Conservation (phyloP, 37 sponge, comb jelly and placozoan genomes). For the Dysidea cf. avara region DNA sequence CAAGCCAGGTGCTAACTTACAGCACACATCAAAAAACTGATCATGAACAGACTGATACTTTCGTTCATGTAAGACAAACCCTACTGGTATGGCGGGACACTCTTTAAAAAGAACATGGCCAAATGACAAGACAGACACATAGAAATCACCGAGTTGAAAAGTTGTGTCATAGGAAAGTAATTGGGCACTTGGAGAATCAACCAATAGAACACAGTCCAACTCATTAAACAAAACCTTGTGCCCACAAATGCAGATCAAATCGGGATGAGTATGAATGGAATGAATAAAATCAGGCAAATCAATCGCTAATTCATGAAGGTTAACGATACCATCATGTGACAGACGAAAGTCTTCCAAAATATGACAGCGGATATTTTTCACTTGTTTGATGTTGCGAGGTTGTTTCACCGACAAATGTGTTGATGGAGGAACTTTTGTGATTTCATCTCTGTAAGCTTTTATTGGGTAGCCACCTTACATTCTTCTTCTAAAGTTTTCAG, state of each 20-base stretch:
- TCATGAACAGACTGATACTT: constrained; percentile 12
- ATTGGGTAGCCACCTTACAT: constrained; percentile 19
- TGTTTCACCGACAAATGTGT: constrained; percentile 11
- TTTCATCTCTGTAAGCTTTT: constrained; percentile 16
- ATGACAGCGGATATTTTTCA: constrained; percentile 17
- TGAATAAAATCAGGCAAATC: constrained; percentile 47
- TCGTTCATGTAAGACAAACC: constrained; percentile 45
- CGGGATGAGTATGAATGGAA: constrained; percentile 38
- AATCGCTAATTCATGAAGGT: constrained; percentile 49
- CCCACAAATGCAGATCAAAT: constrained; percentile 59
- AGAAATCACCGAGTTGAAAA: constrained; percentile 54
- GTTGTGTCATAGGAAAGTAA: constrained; percentile 56
- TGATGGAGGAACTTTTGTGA: constrained; percentile 9
- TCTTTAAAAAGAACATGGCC: constrained; percentile 47
- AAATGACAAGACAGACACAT: constrained; percentile 39
- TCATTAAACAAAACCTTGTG: constrained; percentile 29
- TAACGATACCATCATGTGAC: constrained; percentile 49
- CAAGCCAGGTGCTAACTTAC: constrained; percentile 17
- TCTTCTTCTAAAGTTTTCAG: constrained; percentile 15
- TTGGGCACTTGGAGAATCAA: constrained; percentile 28
- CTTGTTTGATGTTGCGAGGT: constrained; percentile 35
- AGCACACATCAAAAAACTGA: constrained; percentile 9
- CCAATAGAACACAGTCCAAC: constrained; percentile 30
- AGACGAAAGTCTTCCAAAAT: constrained; percentile 1
- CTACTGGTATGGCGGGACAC: constrained; percentile 38